A percentile compares a stretch with the other conserved stretches of the same genome.
Evolutionary conservation across 37 sponge, comb jelly and placozoan species (phyloP).

Genomic region (Geodia barretti): DNA sequence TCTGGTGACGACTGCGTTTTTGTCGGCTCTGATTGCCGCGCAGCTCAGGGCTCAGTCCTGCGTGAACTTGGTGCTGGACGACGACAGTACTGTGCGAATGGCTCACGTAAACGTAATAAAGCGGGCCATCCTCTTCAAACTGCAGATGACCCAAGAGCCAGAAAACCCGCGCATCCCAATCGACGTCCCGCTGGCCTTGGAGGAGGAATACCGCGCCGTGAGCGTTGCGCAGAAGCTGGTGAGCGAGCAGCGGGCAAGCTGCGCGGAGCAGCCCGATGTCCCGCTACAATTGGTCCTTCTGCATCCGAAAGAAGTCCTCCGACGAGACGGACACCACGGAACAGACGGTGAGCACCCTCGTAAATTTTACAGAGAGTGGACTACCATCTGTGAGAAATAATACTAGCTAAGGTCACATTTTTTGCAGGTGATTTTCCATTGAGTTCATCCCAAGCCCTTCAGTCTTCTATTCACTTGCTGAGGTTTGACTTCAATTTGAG

Average conservation of each 20-base stretch:
- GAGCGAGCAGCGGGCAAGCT: not conserved
- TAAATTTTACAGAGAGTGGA: not conserved
- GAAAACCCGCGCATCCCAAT: conserved; percentile 1
- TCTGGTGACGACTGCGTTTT: not conserved
- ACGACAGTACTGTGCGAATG: not conserved
- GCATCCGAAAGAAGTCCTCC: not conserved
- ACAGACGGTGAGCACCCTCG: not conserved
- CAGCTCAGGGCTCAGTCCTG: not conserved
- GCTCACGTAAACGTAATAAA: conserved; percentile 12
- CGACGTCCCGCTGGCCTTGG: not conserved
- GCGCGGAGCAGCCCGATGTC: not conserved
- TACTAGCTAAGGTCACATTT: too few relatives aligned
- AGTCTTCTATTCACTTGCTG: not conserved
- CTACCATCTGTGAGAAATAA: too few relatives aligned
- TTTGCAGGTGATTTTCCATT: not conserved
- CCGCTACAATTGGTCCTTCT: not conserved
- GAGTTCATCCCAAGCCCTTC: not conserved
- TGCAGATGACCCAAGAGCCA: conserved; percentile 11
- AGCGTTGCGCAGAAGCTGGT: not conserved
- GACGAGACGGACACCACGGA: not conserved
- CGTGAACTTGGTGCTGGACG: not conserved
- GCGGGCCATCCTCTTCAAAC: conserved; percentile 24
- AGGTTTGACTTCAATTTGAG: conserved; percentile 25
- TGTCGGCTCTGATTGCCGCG: too few relatives aligned
- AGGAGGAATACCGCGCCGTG: conserved; percentile 20